Conservation (phyloP, 2,888 invertebrate species). For the Caradrina clavipalpis region DNA sequence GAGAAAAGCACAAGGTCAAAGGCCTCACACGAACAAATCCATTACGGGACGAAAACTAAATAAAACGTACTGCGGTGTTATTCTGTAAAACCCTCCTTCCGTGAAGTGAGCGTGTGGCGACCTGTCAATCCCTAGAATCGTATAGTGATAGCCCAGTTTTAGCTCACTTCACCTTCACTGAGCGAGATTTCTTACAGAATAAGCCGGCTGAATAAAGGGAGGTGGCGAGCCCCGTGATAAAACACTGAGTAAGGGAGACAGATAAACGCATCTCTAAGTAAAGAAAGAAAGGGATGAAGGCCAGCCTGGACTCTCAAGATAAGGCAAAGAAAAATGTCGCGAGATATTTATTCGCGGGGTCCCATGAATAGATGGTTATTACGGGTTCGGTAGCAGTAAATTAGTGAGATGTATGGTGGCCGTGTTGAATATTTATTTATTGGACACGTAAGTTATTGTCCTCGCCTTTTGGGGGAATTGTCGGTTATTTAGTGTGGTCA, state of each 20-base stretch:
- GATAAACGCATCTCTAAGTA: slow-evolving; percentile 45
- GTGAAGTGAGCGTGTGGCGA: too few species aligned
- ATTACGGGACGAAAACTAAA: slow-evolving; percentile 88
- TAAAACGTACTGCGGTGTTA: slow-evolving; percentile 87
- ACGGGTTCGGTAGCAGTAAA: slow-evolving; percentile 87
- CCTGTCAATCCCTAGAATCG: too few species aligned
- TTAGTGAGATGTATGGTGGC: slow-evolving; percentile 88
- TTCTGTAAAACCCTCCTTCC: too few species aligned
- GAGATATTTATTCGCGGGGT: slow-evolving; percentile 86
- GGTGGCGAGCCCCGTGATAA: slow-evolving; percentile 77
- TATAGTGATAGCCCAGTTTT: too few species aligned
- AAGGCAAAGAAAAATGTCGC: slow-evolving; percentile 90
- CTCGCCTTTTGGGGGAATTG: slow-evolving; percentile 43
- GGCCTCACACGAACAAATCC: slow-evolving; percentile 83
- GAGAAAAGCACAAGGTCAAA: slow-evolving; percentile 85
- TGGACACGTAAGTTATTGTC: slow-evolving; percentile 79
- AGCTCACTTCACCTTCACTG: too few species aligned
- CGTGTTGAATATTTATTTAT: slow-evolving; percentile 89
- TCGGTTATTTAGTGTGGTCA: slow-evolving; percentile 39
- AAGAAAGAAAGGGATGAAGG: slow-evolving; percentile 68
- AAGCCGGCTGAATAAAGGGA: slow-evolving; percentile 81
- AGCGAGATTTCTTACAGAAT: too few species aligned
- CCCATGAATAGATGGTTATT: slow-evolving; percentile 87
- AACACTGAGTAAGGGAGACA: slow-evolving; percentile 72
- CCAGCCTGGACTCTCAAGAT: slow-evolving; percentile 86